These are phyloP conservation scores for Seriola quinqueradiata DNA, from an alignment of 2,113 vertebrate species.

Conservation along the genomic window DNA sequence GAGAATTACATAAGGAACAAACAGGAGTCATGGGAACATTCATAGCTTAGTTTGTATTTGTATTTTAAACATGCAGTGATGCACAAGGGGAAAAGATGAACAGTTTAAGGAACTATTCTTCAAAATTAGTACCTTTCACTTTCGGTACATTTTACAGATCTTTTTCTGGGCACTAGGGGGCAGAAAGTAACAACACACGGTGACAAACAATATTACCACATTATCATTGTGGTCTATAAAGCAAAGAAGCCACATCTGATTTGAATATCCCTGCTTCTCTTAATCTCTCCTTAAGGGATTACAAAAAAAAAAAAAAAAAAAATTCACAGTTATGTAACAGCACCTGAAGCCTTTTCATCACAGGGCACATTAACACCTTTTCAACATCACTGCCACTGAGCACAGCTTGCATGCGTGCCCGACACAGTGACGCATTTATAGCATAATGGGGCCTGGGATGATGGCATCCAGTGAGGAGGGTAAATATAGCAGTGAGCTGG, in stretches of 20 bases:
- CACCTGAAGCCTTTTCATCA: conserved; percentile 42
- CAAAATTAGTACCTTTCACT: background rate
- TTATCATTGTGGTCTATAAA: background rate
- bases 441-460: conserved; percentile 39
- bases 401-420: conserved; percentile 50
- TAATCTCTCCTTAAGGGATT: background rate
- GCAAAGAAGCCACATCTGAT: background rate
- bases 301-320: background rate
- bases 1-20: conserved; percentile 1
- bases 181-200: background rate
- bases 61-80: background rate
- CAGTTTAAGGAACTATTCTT: background rate
- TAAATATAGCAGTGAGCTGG: conserved; percentile 59
- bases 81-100: background rate
- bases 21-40: background rate
- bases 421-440: conserved; percentile 54
- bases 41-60: background rate
- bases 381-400: conserved; percentile 43
- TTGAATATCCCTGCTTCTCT: background rate
- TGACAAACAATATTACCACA: background rate
- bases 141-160: background rate
- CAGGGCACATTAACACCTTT: conserved; percentile 60
- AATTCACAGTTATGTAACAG: conserved; percentile 20
- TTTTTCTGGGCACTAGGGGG: background rate
- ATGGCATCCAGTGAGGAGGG: conserved; percentile 37